Evolutionary conservation across 2,113 vertebrate species (phyloP).

Genomic region (Petromus typicus): DNA sequence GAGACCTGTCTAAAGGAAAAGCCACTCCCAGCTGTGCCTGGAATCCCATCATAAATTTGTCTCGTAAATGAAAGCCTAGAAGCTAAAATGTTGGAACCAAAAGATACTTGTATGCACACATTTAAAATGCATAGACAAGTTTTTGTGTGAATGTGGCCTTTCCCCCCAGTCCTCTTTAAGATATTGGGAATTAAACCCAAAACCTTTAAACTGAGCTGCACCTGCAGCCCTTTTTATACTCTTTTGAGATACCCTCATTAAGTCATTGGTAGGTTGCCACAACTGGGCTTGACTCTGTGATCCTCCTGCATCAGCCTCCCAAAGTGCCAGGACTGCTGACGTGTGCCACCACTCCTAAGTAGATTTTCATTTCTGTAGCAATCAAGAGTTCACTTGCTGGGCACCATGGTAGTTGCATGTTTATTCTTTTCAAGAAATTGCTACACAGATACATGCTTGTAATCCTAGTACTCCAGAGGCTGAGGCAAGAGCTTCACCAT

Average conservation of each 20-base stretch:
- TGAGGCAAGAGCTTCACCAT: not conserved
- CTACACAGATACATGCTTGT: too few relatives aligned
- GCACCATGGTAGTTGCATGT: not conserved
- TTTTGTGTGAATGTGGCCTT: not conserved
- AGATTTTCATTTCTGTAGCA: not conserved
- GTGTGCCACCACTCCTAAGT: not conserved
- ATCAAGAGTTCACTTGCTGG: not conserved
- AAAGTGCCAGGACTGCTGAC: too few relatives aligned
- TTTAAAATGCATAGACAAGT: not conserved
- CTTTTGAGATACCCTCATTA: not conserved
- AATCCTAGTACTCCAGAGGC: not conserved
- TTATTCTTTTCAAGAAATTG: not conserved
- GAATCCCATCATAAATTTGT: not conserved
- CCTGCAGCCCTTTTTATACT: not conserved
- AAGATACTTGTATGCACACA: not conserved
- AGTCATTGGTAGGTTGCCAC: not conserved
- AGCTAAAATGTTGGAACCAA: not conserved
- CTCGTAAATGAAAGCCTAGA: not conserved
- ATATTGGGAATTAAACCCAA: not conserved
- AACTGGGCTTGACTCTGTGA: not conserved
- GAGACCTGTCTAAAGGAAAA: not conserved
- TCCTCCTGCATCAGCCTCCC: too few relatives aligned
- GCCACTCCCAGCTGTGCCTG: not conserved
- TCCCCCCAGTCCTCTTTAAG: not conserved
- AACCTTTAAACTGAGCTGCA: not conserved